Evolutionary conservation across 2,888 invertebrate genomes (phyloP), one percentile per base, ranked within the genome.

Genomic region (Cerastoderma edule): DNA sequence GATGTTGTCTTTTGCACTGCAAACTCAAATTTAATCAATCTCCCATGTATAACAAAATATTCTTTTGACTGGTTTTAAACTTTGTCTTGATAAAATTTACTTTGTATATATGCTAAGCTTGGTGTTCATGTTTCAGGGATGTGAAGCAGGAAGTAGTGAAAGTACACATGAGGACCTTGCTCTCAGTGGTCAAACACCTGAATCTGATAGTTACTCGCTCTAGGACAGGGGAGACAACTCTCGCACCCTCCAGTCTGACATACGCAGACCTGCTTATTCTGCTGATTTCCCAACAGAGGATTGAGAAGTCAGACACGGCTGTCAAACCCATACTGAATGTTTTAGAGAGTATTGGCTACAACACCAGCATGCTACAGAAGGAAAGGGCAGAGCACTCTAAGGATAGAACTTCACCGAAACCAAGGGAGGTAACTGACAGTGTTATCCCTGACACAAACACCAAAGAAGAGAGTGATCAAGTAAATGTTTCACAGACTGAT

Each of bases 101-200:
- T n/a, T n/a, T 28, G 6, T 35, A 8, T 44, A 63, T 27, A n/a
- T 19, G 13, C 32, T 30, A 44, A 48, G 22, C 4, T 22, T 48
- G 10, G 10, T 64, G 30, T 46, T 32, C 19, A 46, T 19, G n/a
- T 79, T 72, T 35, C 69, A 81, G 81, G 33, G 73, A 73, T 30
- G 68, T 50, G 16, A 65, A 66, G 16, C 54, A 22, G 19, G 28
- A 60, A 13, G 46, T 66, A 28, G 13, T 67, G 13, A 28, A 60
- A 19, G 69, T 56, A 33, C 72, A 66, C 50, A 39, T 71, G 60
- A 69, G 66, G 48, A 80, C 80, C 4, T 19, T 84, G 32, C 32
- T 67, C 24, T 82, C 80, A 53, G 76, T 80, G 8, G 32, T 80
- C 19, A 57, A 67, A 19, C 74, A 80, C 64, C 46, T 74, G n/a